Evolutionary conservation across 2,113 vertebrate species (phyloP), one percentile per base, ranked within the genome.

Genomic region (Stigmatopora nigra): DNA sequence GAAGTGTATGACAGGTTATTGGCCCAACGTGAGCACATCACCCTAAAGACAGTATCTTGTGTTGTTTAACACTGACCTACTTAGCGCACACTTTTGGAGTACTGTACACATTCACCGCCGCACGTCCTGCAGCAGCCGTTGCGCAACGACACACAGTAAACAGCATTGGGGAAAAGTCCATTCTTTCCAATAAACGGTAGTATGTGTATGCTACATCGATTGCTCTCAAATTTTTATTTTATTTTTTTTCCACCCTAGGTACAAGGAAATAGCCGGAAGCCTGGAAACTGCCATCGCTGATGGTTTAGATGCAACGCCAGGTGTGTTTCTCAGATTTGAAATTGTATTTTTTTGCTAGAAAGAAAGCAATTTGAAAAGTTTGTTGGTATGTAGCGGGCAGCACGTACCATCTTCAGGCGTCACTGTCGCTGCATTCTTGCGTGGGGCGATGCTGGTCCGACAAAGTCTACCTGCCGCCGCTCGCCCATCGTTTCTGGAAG

Each of bases 401-500:
- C 62, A 68, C 78, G 0, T 99, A 90, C 70, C 90, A 90, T 72
- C 93, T 99, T 62, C 84, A 91, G 83, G 95, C 92, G 15, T 94
- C 96, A 13, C 90, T 93, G 55, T 87, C 87, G 68, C 85, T 95
- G 1, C 97, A 95, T 94, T 83, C 63, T 66, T 92, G 93, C 70
- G 83, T 98, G 2, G 62, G 84, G 76, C 89, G 79, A 75, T 98
- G 97, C 64, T 99, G 97, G 97, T 92, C 93, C 0, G 91, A 94
- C n/a, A 78, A 90, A 5, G 82, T 96, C 78, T 99, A 95, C 71
- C 71, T 98, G 22, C 88, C 95, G 0, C 82, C 88, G 5, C 78
- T 99, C 65, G 90, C 91, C 0, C 94, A 94, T 64, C 95, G 95
- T 5, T 90, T 98, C 63, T 99, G 96, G 96, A 97, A 97, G 20